These are phyloP conservation scores for Edolisoma coerulescens DNA, from an alignment of 2,113 vertebrate species.

Conservation along the genomic window DNA sequence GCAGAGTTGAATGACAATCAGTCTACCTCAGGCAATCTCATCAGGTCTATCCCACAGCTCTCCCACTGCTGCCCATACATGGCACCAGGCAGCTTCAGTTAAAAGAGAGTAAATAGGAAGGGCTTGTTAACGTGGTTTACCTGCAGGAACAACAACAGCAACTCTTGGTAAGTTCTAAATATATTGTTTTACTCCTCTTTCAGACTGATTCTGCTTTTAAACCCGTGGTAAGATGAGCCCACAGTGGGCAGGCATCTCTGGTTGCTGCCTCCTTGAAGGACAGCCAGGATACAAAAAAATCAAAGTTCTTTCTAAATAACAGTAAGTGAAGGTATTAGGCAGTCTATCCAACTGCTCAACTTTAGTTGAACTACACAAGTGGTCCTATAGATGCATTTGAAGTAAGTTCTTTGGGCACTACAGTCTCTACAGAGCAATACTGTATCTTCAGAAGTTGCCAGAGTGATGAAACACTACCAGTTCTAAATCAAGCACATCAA, in stretches of 20 bases:
- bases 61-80: background rate
- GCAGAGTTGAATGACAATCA: background rate
- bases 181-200: background rate
- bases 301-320: background rate
- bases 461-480: constrained; percentile 15
- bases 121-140: background rate
- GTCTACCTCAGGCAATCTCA: background rate
- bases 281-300: background rate
- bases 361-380: background rate
- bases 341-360: background rate
- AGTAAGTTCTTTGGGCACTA: background rate
- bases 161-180: background rate
- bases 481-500: constrained; percentile 22
- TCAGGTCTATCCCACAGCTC: background rate
- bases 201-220: background rate
- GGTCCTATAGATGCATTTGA: background rate
- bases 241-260: background rate
- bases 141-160: background rate
- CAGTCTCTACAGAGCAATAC: background rate
- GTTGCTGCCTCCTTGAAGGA: background rate
- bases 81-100: background rate
- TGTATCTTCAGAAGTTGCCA: background rate
- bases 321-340: background rate
- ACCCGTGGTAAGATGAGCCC: background rate
- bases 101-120: background rate